phyloP scores from a whole-genome alignment of 2,113 vertebrate genomes.

The Pterocles orientalis region DNA sequence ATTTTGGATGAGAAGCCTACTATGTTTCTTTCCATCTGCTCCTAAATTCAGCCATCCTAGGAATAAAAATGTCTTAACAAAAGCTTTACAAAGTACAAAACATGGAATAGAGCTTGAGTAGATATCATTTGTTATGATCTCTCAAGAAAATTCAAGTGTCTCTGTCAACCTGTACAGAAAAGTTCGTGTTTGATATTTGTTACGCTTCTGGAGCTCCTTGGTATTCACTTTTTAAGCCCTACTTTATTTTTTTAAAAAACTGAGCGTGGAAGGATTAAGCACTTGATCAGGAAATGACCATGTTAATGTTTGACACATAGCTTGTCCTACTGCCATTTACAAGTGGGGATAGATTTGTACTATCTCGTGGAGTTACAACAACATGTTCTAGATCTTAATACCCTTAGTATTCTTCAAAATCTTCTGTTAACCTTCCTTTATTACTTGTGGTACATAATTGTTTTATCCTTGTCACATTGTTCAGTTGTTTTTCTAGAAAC shows the following conservation, averaged over 20 bases:
- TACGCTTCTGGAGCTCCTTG: neutral
- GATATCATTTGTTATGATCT: neutral
- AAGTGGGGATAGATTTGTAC: neutral
- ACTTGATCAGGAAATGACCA: neutral
- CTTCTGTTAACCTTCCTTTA: neutral
- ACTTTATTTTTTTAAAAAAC: neutral
- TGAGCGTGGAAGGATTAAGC: neutral
- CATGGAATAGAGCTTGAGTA: neutral
- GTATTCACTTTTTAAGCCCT: neutral
- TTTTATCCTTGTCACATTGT: neutral
- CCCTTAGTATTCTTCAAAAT: neutral
- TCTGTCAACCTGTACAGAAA: neutral
- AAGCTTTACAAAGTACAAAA: neutral
- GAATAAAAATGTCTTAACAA: neutral
- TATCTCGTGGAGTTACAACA: neutral
- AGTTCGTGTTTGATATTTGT: neutral
- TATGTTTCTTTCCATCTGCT: neutral
- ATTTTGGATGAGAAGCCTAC: neutral
- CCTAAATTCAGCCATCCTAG: neutral
- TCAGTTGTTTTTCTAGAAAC: neutral
- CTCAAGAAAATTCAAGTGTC: neutral
- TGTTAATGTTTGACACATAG: rapidly evolving
- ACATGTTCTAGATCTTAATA: neutral
- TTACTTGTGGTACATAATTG: neutral
- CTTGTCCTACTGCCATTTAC: neutral